Evolutionary conservation across 2,113 vertebrate genomes (phyloP).

Genomic region (Mormyrus iriodes): DNA sequence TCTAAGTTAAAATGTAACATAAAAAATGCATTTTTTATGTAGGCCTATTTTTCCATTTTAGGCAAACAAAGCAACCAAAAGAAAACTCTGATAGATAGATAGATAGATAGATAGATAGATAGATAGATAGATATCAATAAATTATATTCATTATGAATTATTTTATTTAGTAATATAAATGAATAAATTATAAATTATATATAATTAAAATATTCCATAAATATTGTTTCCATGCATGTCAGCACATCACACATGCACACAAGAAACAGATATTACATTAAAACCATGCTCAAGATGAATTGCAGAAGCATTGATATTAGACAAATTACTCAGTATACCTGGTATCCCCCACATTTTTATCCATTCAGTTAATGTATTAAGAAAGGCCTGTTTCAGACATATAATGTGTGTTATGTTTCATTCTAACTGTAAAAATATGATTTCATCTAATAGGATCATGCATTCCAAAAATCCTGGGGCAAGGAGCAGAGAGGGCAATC

Average conservation of each 20-base stretch:
- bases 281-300: background rate
- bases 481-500: conserved; percentile 70
- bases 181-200: too few species aligned
- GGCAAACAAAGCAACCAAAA: background rate
- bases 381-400: background rate
- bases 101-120: background rate
- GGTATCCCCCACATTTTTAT: background rate
- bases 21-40: background rate
- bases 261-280: background rate
- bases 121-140: background rate
- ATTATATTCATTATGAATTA: too few species aligned
- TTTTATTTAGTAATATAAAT: too few species aligned
- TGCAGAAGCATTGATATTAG: background rate
- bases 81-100: background rate
- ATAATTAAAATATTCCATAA: background rate
- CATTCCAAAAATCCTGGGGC: conserved; percentile 38
- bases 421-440: background rate
- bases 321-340: background rate
- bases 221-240: background rate
- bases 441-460: background rate
- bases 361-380: background rate
- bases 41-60: background rate
- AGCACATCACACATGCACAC: background rate
- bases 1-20: background rate
- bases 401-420: background rate